Percentiles rank a stretch among this genome's conserved stretches.
Conservation (phyloP, 2,797 vertebrate species). For the Chaetodon trifasciatus region DNA sequence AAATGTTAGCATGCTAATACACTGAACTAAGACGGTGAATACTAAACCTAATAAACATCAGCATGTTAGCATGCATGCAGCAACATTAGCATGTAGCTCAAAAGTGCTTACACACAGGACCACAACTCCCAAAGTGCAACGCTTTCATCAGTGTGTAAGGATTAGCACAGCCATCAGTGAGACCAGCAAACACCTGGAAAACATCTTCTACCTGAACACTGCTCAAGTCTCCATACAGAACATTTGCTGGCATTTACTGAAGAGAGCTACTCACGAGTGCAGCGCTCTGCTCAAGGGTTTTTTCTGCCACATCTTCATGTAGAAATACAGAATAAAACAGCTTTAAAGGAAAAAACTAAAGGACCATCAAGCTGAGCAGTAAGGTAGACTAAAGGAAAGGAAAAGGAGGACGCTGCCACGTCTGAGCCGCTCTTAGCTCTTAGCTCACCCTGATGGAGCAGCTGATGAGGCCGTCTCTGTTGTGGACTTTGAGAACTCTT, state of each 20-base stretch:
- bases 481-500: conserved; percentile 93
- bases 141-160: no score
- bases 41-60: background rate
- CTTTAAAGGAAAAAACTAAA: background rate
- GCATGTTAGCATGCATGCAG: background rate
- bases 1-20: background rate
- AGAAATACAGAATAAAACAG: background rate
- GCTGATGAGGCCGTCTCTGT: conserved; percentile 96
- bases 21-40: no score
- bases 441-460: conserved; percentile 94
- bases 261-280: background rate
- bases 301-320: background rate
- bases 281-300: background rate
- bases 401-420: background rate
- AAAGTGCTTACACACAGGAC: background rate
- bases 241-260: background rate
- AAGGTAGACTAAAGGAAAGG: no score
- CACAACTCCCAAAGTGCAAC: background rate
- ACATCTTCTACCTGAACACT: background rate
- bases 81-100: background rate
- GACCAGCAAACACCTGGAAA: background rate
- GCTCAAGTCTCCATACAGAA: background rate
- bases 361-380: background rate
- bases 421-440: background rate
- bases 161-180: no score